These are phyloP conservation scores for Nylanderia fulva DNA, from an alignment of 1,140 invertebrate genomes.

Conservation along the genomic window DNA sequence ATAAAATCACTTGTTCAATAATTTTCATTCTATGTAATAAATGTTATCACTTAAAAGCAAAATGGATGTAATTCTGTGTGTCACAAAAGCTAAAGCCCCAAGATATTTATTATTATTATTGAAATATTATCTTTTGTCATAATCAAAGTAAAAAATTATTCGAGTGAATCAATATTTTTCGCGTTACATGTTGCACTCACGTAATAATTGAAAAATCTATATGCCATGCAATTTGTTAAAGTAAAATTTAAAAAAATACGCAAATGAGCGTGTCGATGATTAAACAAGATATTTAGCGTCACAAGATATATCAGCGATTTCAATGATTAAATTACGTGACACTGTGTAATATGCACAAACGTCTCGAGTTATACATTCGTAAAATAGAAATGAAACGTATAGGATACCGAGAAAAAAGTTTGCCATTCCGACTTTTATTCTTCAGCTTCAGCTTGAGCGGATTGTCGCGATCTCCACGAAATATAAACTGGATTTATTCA, in stretches of 20 bases:
- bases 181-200: not conserved
- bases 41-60: not conserved
- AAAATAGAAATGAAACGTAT: constrained; percentile 15
- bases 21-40: constrained; percentile 9
- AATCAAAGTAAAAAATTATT: not conserved
- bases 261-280: not conserved
- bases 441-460: not conserved
- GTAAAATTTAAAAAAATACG: not conserved
- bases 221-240: constrained; percentile 1
- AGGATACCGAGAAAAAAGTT: not conserved
- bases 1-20: not conserved
- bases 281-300: not conserved
- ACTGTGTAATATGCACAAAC: constrained; percentile 30
- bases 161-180: not conserved
- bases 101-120: no score
- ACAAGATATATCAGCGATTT: not conserved
- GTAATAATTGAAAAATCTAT: not conserved
- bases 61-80: not conserved
- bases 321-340: constrained; percentile 40
- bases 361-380: constrained; percentile 9
- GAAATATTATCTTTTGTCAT: not conserved
- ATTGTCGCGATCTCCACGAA: not conserved
- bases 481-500: constrained; percentile 53
- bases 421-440: not conserved
- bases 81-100: no score